Evolutionary conservation across 2,888 invertebrate genomes (phyloP).

Genomic region (Latheticus oryzae): DNA sequence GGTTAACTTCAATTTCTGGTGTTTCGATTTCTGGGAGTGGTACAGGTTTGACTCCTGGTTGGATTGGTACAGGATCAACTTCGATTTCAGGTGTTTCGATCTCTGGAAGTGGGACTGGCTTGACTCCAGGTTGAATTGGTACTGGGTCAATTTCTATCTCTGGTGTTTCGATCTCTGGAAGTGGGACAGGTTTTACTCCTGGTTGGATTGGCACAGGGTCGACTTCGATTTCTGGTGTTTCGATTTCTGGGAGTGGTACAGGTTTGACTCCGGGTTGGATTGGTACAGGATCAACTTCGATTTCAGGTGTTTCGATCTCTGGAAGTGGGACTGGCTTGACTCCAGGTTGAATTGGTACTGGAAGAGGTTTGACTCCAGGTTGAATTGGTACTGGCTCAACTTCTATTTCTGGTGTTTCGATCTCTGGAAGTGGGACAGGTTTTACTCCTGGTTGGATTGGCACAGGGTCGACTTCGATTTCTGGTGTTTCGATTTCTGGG

Average conservation of each 20-base stretch:
- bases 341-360: slow-evolving; percentile 7
- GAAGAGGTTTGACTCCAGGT: slow-evolving; percentile 8
- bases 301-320: slow-evolving; percentile 5
- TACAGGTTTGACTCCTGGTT: slow-evolving; percentile 1
- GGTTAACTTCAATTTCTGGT: background rate
- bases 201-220: slow-evolving; percentile 6
- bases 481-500: slow-evolving; percentile 7
- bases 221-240: slow-evolving; percentile 8
- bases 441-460: slow-evolving; percentile 21
- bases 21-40: background rate
- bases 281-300: slow-evolving; percentile 8
- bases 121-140: slow-evolving; percentile 1
- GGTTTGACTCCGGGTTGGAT: slow-evolving; percentile 4
- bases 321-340: slow-evolving; percentile 3
- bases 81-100: background rate
- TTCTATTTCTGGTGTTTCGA: slow-evolving; percentile 22
- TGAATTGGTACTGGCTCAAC: slow-evolving; percentile 7
- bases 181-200: slow-evolving; percentile 1
- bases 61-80: slow-evolving; percentile 9
- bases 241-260: slow-evolving; percentile 4
- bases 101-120: slow-evolving; percentile 5
- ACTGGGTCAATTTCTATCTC: too few relatives aligned
- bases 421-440: slow-evolving; percentile 14
- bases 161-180: background rate
- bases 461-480: slow-evolving; percentile 13